Percentiles rank a stretch among this genome's conserved stretches.
Evolutionary conservation across 1,140 invertebrate species (phyloP).

Genomic region (Zaprionus nigranus): DNA sequence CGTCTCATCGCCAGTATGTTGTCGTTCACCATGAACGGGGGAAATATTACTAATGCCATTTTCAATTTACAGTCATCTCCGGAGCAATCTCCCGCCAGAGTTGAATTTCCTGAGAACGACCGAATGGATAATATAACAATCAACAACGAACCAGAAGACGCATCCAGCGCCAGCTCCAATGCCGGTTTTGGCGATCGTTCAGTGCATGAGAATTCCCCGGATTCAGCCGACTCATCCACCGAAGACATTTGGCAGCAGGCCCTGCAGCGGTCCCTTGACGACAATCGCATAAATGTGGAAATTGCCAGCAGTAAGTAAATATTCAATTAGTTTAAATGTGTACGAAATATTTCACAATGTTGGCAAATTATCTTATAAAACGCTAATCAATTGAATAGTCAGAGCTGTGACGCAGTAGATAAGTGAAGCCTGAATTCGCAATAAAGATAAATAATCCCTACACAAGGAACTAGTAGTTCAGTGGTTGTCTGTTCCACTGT

Average conservation of each 20-base stretch:
- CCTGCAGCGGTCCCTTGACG: not conserved
- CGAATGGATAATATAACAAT: not conserved
- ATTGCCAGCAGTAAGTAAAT: conserved; percentile 36
- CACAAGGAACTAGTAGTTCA: too few relatives aligned
- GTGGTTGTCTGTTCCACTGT: too few relatives aligned
- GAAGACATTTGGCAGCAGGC: not conserved
- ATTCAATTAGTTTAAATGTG: not conserved
- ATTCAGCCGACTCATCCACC: not conserved
- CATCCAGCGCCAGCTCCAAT: not conserved
- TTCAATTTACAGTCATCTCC: not conserved
- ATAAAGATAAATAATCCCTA: too few relatives aligned
- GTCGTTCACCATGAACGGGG: not conserved
- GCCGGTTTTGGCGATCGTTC: not conserved
- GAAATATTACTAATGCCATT: not conserved
- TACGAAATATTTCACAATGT: not conserved
- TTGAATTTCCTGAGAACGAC: not conserved
- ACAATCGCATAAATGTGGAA: conserved; percentile 15
- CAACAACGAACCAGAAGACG: not conserved
- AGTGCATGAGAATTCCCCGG: not conserved
- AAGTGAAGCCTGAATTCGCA: not conserved
- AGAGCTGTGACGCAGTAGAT: not conserved
- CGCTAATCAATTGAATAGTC: not conserved
- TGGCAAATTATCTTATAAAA: not conserved
- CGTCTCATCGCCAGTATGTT: not conserved
- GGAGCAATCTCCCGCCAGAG: not conserved